Percentiles rank a stretch among this genome's conserved stretches.
phyloP scores from a whole-genome alignment of 2,113 vertebrate genomes.

The Riparia riparia region DNA sequence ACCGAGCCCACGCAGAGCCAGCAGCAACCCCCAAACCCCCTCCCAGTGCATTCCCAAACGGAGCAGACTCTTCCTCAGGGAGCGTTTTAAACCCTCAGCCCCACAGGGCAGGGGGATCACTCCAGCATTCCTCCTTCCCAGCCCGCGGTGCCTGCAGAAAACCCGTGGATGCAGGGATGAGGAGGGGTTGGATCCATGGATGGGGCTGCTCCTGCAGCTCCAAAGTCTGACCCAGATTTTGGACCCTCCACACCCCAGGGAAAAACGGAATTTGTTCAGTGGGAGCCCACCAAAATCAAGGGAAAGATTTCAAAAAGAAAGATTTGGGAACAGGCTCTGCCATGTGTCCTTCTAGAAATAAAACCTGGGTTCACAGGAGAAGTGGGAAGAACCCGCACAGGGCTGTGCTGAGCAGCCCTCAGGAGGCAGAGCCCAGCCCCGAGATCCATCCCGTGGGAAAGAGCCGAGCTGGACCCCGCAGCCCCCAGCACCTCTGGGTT shows the following conservation, averaged over 20 bases:
- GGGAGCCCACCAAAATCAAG: not conserved
- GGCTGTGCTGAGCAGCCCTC: not conserved
- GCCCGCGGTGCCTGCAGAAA: not conserved
- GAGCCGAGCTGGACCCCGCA: accelerated
- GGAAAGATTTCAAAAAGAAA: not conserved
- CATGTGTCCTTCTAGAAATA: accelerated
- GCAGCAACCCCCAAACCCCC: not conserved
- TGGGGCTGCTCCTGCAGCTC: not conserved
- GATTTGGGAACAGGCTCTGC: not conserved
- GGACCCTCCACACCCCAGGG: not conserved
- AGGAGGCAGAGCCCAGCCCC: not conserved
- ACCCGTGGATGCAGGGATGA: accelerated
- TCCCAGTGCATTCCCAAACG: accelerated
- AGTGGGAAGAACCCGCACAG: accelerated
- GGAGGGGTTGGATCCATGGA: accelerated
- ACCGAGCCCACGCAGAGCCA: not conserved
- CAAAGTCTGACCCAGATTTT: not conserved
- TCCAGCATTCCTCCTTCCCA: not conserved
- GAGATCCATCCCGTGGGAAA: accelerated
- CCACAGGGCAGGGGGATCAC: accelerated
- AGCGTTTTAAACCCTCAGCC: not conserved
- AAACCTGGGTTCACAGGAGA: not conserved
- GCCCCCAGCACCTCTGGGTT: too few relatives aligned
- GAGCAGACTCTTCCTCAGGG: not conserved
- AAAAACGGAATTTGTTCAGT: not conserved